Conservation (phyloP, 2,113 vertebrate genomes). For the Parus major region DNA sequence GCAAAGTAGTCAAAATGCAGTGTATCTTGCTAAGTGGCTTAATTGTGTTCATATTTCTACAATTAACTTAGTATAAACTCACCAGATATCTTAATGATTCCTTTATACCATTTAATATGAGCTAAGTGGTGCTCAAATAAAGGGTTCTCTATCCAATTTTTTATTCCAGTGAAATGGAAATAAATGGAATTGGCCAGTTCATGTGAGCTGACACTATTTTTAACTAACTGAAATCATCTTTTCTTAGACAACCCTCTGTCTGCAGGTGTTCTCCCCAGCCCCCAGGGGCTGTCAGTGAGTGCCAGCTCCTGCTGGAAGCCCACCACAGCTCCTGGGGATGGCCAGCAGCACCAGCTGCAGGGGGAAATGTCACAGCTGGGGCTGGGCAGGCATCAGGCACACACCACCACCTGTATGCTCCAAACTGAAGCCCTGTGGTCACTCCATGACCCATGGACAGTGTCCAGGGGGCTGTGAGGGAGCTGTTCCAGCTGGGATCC, state of each 20-base stretch:
- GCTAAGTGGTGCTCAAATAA: background rate
- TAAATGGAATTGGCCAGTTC: background rate
- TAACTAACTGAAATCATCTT: background rate
- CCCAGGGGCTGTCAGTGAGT: background rate
- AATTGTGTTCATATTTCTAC: background rate
- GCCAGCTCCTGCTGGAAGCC: background rate
- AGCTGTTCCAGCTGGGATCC: background rate
- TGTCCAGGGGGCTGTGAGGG: background rate
- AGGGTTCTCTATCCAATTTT: background rate
- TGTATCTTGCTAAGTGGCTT: background rate
- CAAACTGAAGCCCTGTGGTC: background rate
- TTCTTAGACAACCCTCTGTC: background rate
- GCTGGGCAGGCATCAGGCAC: rapidly evolving
- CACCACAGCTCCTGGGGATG: background rate
- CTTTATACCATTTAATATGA: background rate
- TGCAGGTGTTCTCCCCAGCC: background rate
- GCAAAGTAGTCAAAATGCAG: background rate
- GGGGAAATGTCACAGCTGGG: background rate
- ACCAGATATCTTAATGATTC: background rate
- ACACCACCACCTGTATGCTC: rapidly evolving
- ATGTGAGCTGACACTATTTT: background rate
- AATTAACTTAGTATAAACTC: background rate
- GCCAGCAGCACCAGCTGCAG: background rate
- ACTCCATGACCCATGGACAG: background rate
- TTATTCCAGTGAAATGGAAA: background rate